These are phyloP conservation scores for Tethya wilhelma DNA, from an alignment of 37 sponge, comb jelly and placozoan species.

Conservation along the genomic window DNA sequence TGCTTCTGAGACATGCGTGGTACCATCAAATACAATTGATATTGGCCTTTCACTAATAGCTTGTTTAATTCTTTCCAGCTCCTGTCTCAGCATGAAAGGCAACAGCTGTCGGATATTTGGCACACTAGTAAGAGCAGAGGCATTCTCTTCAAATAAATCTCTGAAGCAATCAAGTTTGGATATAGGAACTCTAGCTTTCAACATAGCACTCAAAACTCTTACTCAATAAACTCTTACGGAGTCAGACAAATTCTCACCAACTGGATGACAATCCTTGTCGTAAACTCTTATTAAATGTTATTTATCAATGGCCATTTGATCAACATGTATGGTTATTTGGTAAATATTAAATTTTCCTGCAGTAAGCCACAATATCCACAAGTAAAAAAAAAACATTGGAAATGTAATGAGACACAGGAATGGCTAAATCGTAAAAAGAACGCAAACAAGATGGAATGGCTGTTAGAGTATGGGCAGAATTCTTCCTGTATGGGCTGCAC, in stretches of 20 bases:
- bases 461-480: too few relatives aligned
- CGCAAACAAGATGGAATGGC: too few relatives aligned
- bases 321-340: too few relatives aligned
- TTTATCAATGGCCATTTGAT: too few relatives aligned
- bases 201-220: slow-evolving; percentile 6
- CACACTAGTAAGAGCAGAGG: not conserved
- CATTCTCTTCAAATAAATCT: slow-evolving; percentile 35
- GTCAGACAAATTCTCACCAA: slow-evolving; percentile 16
- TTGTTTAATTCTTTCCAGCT: not conserved
- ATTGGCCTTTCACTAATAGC: slow-evolving; percentile 14
- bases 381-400: too few relatives aligned
- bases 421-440: too few relatives aligned
- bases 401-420: too few relatives aligned
- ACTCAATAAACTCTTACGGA: slow-evolving; percentile 18
- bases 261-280: too few relatives aligned
- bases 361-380: too few relatives aligned
- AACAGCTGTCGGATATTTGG: slow-evolving; percentile 13
- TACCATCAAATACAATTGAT: slow-evolving; percentile 39
- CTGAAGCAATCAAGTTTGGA: slow-evolving; percentile 5
- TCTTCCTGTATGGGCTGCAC: too few relatives aligned
- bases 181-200: slow-evolving; percentile 38
- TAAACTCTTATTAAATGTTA: too few relatives aligned
- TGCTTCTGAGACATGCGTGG: slow-evolving; percentile 35
- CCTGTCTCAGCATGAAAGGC: slow-evolving; percentile 16
- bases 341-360: too few relatives aligned